Evolutionary conservation across 30 jellyfish, hydroid and myxozoan species (phyloP).

Genomic region (Nemopilema nomurai): DNA sequence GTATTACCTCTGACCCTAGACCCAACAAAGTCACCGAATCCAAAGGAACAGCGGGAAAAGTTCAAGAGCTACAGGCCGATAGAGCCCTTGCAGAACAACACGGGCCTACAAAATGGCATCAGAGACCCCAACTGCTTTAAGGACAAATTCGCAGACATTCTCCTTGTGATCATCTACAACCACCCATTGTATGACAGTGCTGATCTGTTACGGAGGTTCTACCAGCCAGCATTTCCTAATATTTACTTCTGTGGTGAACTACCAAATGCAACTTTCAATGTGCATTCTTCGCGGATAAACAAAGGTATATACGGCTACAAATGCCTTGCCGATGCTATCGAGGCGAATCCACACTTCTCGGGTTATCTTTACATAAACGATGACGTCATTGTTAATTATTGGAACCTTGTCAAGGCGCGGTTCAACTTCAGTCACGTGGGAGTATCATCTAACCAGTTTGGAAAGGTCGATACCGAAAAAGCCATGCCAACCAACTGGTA

Average conservation of each 20-base stretch:
- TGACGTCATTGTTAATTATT: conserved; percentile 86
- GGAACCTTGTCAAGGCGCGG: conserved; percentile 71
- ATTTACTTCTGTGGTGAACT: conserved; percentile 78
- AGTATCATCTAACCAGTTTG: conserved; percentile 81
- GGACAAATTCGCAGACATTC: conserved; percentile 42
- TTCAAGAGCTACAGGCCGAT: neutral
- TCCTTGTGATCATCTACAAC: conserved; percentile 80
- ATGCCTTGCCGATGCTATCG: conserved; percentile 78
- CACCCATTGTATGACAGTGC: conserved; percentile 92
- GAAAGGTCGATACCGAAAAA: conserved; percentile 45
- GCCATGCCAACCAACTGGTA: conserved; percentile 81
- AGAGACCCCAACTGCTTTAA: conserved; percentile 21
- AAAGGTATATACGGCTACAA: conserved; percentile 89
- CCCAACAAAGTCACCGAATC: neutral
- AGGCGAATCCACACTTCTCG: conserved; percentile 42
- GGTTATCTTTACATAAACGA: conserved; percentile 93
- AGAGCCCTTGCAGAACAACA: neutral
- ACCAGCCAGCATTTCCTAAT: conserved; percentile 83
- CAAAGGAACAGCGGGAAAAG: neutral
- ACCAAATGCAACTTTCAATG: conserved; percentile 28
- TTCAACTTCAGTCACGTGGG: conserved; percentile 70
- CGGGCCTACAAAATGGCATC: neutral
- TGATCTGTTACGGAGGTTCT: conserved; percentile 60
- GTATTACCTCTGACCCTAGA: neutral
- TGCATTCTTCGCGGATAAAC: conserved; percentile 52